Evolutionary conservation across 2,113 vertebrate species (phyloP).

Genomic region (Semnornis frantzii): DNA sequence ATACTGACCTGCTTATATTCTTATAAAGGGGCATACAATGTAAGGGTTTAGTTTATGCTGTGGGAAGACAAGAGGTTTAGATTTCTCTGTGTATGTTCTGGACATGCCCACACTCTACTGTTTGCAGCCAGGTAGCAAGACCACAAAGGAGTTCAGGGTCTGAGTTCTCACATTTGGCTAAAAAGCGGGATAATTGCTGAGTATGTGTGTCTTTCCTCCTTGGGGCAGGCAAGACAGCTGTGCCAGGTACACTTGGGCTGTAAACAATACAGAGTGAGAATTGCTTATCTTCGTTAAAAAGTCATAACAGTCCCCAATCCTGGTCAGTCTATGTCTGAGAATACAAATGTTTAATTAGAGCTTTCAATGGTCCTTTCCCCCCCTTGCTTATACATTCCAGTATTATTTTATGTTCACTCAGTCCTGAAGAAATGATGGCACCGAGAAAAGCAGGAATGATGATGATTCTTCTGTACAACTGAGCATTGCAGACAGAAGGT

Average conservation of each 20-base stretch:
- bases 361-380: not conserved
- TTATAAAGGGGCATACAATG: not conserved
- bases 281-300: not conserved
- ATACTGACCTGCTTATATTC: not conserved
- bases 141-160: not conserved
- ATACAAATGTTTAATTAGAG: not conserved
- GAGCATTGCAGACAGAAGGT: not conserved
- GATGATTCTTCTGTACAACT: not conserved
- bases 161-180: not conserved
- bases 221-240: not conserved
- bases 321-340: not conserved
- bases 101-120: not conserved
- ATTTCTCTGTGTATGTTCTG: not conserved
- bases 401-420: not conserved
- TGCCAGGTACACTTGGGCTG: fast-evolving
- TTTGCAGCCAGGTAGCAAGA: not conserved
- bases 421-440: not conserved
- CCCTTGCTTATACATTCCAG: not conserved
- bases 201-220: too few relatives aligned
- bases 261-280: not conserved
- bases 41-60: not conserved
- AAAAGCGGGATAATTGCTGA: not conserved
- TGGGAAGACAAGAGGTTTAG: not conserved
- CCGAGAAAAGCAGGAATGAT: not conserved
- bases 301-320: not conserved